Conservation (phyloP, 2,113 vertebrate species). For the Phodopus roborovskii region DNA sequence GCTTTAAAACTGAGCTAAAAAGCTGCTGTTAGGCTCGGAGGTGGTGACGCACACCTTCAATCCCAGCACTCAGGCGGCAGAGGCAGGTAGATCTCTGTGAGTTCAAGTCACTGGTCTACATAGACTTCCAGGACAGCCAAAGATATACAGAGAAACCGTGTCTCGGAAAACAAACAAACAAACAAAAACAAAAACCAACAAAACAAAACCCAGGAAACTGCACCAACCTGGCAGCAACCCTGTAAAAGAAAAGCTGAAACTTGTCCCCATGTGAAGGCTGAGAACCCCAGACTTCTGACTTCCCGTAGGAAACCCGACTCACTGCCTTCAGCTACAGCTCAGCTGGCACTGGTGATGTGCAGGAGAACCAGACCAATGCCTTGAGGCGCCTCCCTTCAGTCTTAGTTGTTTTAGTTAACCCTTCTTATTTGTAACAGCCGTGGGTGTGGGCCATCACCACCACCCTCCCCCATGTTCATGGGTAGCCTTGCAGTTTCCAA, state of each 20-base stretch:
- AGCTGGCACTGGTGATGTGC: not conserved
- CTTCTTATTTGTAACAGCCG: not conserved
- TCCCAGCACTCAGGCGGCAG: too few relatives aligned
- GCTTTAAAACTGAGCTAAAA: constrained; percentile 11
- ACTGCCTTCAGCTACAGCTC: not conserved
- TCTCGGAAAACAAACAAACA: too few relatives aligned
- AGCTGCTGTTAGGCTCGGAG: not conserved
- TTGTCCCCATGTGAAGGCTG: not conserved
- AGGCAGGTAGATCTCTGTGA: too few relatives aligned
- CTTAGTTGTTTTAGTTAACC: not conserved
- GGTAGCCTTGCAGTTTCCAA: not conserved
- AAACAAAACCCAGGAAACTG: not conserved
- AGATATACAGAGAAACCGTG: too few relatives aligned
- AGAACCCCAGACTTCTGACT: not conserved
- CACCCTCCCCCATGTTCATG: not conserved
- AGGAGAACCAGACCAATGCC: not conserved
- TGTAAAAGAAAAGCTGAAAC: not conserved
- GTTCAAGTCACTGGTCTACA: too few relatives aligned
- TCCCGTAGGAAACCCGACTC: not conserved
- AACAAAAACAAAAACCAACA: too few relatives aligned
- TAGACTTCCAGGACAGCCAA: too few relatives aligned
- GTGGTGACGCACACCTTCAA: too few relatives aligned
- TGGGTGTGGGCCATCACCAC: not conserved
- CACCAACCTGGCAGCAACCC: not conserved
- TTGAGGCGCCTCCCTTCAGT: not conserved